Evolutionary conservation across 2,888 invertebrate genomes (phyloP), one percentile per base, ranked within the genome.

Genomic region (Neoascia interrupta): DNA sequence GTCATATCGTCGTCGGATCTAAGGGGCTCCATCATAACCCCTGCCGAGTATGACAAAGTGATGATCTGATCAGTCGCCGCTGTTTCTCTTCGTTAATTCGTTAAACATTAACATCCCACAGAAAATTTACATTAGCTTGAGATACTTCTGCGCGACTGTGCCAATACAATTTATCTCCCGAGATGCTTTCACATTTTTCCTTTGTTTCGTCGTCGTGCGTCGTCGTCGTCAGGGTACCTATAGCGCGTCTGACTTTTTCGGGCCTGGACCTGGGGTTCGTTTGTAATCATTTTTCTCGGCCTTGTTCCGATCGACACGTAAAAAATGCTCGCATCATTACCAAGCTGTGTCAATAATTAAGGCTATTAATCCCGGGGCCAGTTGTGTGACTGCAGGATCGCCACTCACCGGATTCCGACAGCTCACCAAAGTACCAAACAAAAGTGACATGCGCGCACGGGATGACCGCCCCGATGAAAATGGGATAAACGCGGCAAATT

Each of bases 41-140:
- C 81, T 54, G 83, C 83, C 81, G 83, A 64, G 81, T 75, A 81
- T 83, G 83, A 83, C 82, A 83, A 83, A 83, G 82, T 83, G 83
- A 82, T 81, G 82, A 81, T 82, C 82, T 83, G 82, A 82, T 81
- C 75, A 81, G 75, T 75, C 75, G 81, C 75, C 81, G 75, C 75
- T 81, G 82, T 81, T 81, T 82, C 82, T 82, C 81, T 81, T 82
- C 82, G 83, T 79, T 79, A 79, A 79, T 79, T 79, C 79, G 79
- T 79, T 79, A 79, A 79, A 79, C 79, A 83, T 83, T 83, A 83
- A 82, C 82, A 73, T 82, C 80, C 82, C 82, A 75, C 79, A 73
- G 79, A 73, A 79, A 79, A 73, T 79, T 66, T 79, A 79, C 79
- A 79, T 79, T 79, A 79, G 66, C 73, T 79, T 79, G 79, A n/a